These are phyloP conservation scores for Allobates femoralis DNA, from an alignment of 2,797 vertebrate genomes.

Conservation along the genomic window DNA sequence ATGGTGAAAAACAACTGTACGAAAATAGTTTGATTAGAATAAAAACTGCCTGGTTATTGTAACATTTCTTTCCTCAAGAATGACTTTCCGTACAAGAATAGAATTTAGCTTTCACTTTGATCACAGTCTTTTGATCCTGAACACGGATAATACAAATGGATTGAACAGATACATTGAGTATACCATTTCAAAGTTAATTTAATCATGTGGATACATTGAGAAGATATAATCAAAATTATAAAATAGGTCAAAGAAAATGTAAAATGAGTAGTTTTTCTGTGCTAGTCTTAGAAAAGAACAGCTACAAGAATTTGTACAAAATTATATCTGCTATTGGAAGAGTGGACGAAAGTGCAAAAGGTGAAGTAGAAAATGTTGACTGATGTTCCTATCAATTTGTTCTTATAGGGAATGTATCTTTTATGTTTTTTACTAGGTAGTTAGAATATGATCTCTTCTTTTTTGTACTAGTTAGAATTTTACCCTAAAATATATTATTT, in stretches of 20 bases:
- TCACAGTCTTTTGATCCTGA: conserved; percentile 80
- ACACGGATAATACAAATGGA: conserved; percentile 73
- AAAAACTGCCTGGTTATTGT: conserved; percentile 28
- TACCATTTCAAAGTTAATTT: conserved; percentile 44
- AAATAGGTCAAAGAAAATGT: neutral
- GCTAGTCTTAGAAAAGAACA: neutral
- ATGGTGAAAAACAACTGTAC: neutral
- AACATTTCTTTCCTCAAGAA: conserved; percentile 42
- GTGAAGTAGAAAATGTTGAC: neutral
- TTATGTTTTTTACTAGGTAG: no score
- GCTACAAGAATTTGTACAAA: neutral
- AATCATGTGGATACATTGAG: conserved; percentile 36
- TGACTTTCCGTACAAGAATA: conserved; percentile 76
- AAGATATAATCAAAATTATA: conserved; percentile 31
- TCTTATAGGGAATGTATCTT: no score
- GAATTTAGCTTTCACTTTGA: conserved; percentile 80
- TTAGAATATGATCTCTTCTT: no score
- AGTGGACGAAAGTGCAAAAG: neutral
- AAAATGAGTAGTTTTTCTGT: neutral
- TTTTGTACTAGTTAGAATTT: no score
- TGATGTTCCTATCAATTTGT: no score
- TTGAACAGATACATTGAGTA: conserved; percentile 57
- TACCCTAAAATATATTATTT: no score
- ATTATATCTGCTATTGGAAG: neutral
- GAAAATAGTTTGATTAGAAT: conserved; percentile 21